Percentiles rank a stretch among this genome's conserved stretches.
phyloP scores from a whole-genome alignment of 2,888 invertebrate genomes.

The Drosophila mulleri region DNA sequence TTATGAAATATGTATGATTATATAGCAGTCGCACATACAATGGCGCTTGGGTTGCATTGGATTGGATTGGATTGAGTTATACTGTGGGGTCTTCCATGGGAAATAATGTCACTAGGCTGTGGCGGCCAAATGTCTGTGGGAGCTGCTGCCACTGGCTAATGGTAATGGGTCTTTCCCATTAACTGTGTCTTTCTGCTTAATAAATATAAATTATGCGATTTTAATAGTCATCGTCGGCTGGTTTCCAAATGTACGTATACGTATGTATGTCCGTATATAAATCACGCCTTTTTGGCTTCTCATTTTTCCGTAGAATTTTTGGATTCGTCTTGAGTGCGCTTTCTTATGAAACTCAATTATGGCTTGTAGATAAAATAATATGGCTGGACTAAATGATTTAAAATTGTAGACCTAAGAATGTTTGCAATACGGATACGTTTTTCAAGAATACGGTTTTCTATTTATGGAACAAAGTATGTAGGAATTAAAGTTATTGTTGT shows the following conservation, averaged over 20 bases:
- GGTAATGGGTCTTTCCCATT: slow-evolving; percentile 21
- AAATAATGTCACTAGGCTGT: slow-evolving; percentile 38
- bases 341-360: slow-evolving; percentile 20
- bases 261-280: background rate
- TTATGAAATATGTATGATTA: slow-evolving; percentile 75
- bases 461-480: background rate
- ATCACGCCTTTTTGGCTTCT: background rate
- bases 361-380: slow-evolving; percentile 12
- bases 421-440: slow-evolving; percentile 1
- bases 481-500: too few species aligned
- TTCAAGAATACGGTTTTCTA: background rate
- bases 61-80: slow-evolving; percentile 5
- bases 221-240: slow-evolving; percentile 58
- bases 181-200: slow-evolving; percentile 23
- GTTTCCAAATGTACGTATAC: background rate
- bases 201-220: slow-evolving; percentile 61
- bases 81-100: slow-evolving; percentile 32
- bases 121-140: slow-evolving; percentile 49
- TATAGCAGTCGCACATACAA: slow-evolving; percentile 35
- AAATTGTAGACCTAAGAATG: too few species aligned
- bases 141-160: slow-evolving; percentile 26
- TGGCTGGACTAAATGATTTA: background rate
- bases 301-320: slow-evolving; percentile 33
- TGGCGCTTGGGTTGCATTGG: slow-evolving; percentile 23
- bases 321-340: slow-evolving; percentile 34